Percentiles rank a stretch among this genome's conserved stretches.
Conservation (phyloP, 2,888 invertebrate species). For the Dicycla oo region DNA sequence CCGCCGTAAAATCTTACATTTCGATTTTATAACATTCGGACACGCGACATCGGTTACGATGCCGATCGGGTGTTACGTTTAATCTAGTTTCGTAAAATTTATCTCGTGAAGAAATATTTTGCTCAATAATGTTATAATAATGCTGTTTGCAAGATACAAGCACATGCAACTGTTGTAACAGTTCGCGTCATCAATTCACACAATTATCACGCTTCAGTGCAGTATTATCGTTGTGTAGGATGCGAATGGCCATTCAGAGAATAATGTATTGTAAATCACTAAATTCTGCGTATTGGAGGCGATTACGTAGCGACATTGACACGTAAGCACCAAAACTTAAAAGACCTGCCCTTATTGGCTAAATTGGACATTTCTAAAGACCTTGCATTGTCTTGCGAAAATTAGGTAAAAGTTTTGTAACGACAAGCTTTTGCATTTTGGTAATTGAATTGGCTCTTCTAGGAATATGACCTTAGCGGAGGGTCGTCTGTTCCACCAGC, state of each 20-base stretch:
- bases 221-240: conserved; percentile 39
- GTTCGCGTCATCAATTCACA: conserved; percentile 71
- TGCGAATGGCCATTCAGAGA: conserved; percentile 33
- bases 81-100: conserved; percentile 55
- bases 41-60: conserved; percentile 61
- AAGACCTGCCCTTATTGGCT: conserved; percentile 18
- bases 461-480: conserved; percentile 26
- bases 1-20: conserved; percentile 58
- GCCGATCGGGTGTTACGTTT: conserved; percentile 48
- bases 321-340: conserved; percentile 13
- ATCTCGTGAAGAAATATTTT: conserved; percentile 59
- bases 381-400: conserved; percentile 11
- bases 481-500: conserved; percentile 21
- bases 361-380: conserved; percentile 19
- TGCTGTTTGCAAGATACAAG: conserved; percentile 38
- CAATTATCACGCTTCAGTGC: conserved; percentile 56
- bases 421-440: conserved; percentile 32
- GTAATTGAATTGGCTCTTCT: conserved; percentile 49
- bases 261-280: conserved; percentile 41
- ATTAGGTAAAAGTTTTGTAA: conserved; percentile 1
- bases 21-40: conserved; percentile 50
- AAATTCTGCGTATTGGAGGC: conserved; percentile 17
- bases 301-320: conserved; percentile 35
- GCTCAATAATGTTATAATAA: conserved; percentile 53
- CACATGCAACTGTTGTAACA: conserved; percentile 62